Conservation (phyloP, 2,113 vertebrate species). For the Nycticebus coucang region DNA sequence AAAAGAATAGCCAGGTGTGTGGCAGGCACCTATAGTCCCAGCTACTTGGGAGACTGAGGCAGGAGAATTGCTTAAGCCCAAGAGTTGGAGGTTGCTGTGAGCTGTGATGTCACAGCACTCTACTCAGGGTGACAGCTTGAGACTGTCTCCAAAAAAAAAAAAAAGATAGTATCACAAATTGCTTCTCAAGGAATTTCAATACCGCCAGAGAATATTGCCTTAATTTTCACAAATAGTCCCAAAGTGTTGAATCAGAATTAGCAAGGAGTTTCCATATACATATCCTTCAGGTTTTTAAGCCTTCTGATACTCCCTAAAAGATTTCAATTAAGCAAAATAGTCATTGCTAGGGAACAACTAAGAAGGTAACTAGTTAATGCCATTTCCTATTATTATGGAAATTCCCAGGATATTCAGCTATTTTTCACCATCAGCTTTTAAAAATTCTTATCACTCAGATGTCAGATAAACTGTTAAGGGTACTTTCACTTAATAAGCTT, state of each 20-base stretch:
- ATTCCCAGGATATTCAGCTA: slow-evolving; percentile 59
- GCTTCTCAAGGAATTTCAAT: not conserved
- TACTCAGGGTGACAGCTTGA: no score
- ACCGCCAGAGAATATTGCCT: not conserved
- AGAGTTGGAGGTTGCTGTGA: no score
- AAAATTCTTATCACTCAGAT: slow-evolving; percentile 47
- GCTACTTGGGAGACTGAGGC: no score
- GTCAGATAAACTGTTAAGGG: slow-evolving; percentile 45
- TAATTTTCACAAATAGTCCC: not conserved
- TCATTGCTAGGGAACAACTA: slow-evolving; percentile 47
- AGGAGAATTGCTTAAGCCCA: no score
- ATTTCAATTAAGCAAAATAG: not conserved
- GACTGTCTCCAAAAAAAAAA: no score
- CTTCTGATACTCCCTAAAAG: not conserved
- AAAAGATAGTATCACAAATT: not conserved
- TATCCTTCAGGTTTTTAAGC: slow-evolving; percentile 1
- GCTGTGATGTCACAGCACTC: no score
- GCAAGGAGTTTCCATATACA: not conserved
- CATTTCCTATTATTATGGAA: slow-evolving; percentile 25
- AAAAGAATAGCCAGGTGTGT: no score
- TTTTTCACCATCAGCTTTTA: slow-evolving; percentile 64
- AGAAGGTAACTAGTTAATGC: not conserved
- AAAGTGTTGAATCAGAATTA: not conserved
- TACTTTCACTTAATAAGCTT: slow-evolving; percentile 60
- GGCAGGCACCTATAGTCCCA: no score